Percentiles rank a stretch among this genome's conserved stretches.
Evolutionary conservation across 2,888 invertebrate genomes (phyloP).

Genomic region (Priocnemis perturbator): DNA sequence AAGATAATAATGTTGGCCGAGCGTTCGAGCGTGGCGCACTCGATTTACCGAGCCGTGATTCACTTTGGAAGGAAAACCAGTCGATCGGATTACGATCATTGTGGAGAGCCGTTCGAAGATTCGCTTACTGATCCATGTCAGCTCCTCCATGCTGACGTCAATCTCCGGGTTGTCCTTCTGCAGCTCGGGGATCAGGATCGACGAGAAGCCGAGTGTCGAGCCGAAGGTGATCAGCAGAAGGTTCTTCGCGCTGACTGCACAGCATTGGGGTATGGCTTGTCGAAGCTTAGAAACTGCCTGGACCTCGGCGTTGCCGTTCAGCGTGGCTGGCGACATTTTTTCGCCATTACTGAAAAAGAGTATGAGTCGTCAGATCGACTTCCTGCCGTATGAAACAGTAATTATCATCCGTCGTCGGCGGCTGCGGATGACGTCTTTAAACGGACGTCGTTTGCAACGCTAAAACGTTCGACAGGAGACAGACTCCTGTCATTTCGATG

Average conservation of each 20-base stretch:
- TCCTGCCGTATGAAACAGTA: no score
- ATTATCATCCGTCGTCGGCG: no score
- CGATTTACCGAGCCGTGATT: no score
- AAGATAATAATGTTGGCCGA: no score
- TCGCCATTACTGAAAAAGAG: slow-evolving; percentile 49
- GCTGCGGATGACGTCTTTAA: no score
- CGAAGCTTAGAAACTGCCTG: slow-evolving; percentile 61
- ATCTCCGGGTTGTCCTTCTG: slow-evolving; percentile 73
- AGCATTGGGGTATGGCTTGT: slow-evolving; percentile 82
- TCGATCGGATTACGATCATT: no score
- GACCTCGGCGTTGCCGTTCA: slow-evolving; percentile 53
- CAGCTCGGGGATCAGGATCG: slow-evolving; percentile 87
- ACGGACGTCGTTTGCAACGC: no score
- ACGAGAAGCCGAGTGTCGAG: slow-evolving; percentile 88
- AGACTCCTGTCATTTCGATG: no score
- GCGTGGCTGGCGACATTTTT: slow-evolving; percentile 41
- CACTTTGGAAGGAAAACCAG: no score
- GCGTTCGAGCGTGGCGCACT: no score
- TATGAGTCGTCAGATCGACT: neutral
- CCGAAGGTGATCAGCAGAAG: slow-evolving; percentile 86
- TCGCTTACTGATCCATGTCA: slow-evolving; percentile 71
- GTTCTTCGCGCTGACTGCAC: slow-evolving; percentile 90
- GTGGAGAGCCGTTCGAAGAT: neutral
- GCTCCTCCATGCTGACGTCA: slow-evolving; percentile 62
- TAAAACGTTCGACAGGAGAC: no score